Base-by-base conservation (phyloP, 2,888 invertebrate genomes). In the Cephalotes varians region DNA sequence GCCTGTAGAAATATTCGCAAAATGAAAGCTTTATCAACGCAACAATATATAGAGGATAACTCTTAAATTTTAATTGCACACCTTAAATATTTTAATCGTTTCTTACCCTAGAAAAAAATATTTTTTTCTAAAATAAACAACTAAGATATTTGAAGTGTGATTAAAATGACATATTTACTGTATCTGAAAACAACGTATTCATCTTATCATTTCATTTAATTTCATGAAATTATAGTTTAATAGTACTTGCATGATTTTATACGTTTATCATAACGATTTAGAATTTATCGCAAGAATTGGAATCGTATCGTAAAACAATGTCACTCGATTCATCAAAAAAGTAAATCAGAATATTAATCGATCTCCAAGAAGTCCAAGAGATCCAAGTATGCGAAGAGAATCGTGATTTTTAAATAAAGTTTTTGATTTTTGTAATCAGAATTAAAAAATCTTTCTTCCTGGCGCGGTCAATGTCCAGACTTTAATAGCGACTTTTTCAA, bases 391-490 rank as follows among this genome's bases (percentile, higher is more conserved):
- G n/a, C 5, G 10, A 10, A 62, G 21, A 60, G 10, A 73, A 64
- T 64, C 31, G 7, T 62, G 40, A 73, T 49, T 40, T 40, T n/a
- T n/a, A n/a, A n/a, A n/a, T n/a, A n/a, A 40, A 2, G 15, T 1
- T 34, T 25, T 62, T 10, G 4, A 51, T 25, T 12, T 40, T 58
- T 18, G 2, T 12, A 12, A 9, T 73, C 1, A 51, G 25, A 58
- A 34, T 74, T 64, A 18, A 64, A 62, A 74, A 34, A 73, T 9
- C 12, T 44, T 28, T 25, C 10, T 47, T 18, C 12, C 18, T 74
- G 34, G 7, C 15, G 5, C n/a, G 47, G 12, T 25, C 31, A 49
- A 44, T 10, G n/a, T 47, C n/a, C 25, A 49, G 51, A 34, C 7
- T n/a, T 28, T 10, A 12, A 12, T 2, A 12, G n/a, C 4, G 2